Conservation (phyloP, 2,113 vertebrate species). For the Triplophysa tibetana region DNA sequence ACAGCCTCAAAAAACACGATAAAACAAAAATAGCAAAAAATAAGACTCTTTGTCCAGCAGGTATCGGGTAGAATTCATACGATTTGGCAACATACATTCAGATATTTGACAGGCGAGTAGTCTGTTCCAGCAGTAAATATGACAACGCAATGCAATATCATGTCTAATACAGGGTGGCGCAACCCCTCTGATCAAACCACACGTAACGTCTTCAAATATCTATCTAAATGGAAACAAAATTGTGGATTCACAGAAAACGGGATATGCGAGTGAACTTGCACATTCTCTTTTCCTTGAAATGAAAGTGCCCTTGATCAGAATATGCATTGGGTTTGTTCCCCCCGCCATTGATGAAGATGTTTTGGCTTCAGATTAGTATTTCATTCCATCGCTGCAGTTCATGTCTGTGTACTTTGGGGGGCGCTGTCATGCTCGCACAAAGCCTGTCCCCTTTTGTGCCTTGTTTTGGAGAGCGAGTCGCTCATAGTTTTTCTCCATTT, state of each 20-base stretch:
- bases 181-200: neutral
- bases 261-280: constrained; percentile 16
- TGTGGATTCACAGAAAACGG: constrained; percentile 17
- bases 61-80: constrained; percentile 24
- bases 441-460: constrained; percentile 35
- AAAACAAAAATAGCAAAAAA: constrained; percentile 21
- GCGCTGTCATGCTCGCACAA: neutral
- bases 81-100: constrained; percentile 61
- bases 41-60: constrained; percentile 17
- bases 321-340: neutral
- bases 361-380: constrained; percentile 37
- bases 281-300: neutral
- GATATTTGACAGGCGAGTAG: constrained; percentile 13
- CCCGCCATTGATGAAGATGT: constrained; percentile 3
- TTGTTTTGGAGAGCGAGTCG: constrained; percentile 54
- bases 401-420: constrained; percentile 1
- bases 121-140: constrained; percentile 11
- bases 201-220: neutral
- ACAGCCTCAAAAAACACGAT: neutral
- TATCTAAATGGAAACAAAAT: neutral
- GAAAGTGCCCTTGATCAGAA: constrained; percentile 15
- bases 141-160: constrained; percentile 12
- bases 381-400: constrained; percentile 24
- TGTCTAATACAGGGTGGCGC: neutral
- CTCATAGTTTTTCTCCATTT: constrained; percentile 6